phyloP scores from a whole-genome alignment of 2,797 vertebrate species.

The Malurus leucopterus region DNA sequence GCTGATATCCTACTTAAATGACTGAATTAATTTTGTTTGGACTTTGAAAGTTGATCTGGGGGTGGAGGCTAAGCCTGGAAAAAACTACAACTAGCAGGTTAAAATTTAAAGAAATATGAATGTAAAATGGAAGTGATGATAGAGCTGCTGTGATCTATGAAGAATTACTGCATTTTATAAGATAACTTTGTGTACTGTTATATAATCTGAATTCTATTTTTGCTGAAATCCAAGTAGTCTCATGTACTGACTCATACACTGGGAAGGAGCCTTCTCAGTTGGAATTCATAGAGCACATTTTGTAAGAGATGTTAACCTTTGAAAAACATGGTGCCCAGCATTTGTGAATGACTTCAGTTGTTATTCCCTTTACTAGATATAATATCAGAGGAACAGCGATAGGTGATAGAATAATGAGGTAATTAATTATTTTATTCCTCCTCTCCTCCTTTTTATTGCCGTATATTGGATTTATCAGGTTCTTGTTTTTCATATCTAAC shows the following conservation, averaged over 20 bases:
- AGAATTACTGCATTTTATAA: neutral
- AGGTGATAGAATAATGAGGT: conserved; percentile 99
- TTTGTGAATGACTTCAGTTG: conserved; percentile 74
- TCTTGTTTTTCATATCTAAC: conserved; percentile 63
- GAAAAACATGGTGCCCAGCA: conserved; percentile 42
- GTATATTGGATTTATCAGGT: conserved; percentile 57
- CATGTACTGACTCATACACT: neutral
- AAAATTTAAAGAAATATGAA: neutral
- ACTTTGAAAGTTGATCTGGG: neutral
- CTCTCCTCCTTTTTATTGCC: conserved; percentile 34
- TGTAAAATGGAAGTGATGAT: neutral
- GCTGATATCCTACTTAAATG: neutral
- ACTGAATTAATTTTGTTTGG: neutral
- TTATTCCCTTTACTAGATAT: conserved; percentile 88
- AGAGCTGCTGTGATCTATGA: neutral
- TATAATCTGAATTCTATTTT: neutral
- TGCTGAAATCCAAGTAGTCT: conserved; percentile 24
- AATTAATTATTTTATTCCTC: conserved; percentile 74
- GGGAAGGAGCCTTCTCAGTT: conserved; percentile 3
- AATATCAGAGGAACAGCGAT: conserved; percentile 96
- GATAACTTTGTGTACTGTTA: neutral
- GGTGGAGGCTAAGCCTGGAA: neutral
- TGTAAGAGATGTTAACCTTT: conserved; percentile 50
- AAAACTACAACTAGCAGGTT: neutral
- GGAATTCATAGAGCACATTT: neutral